Conservation (phyloP, 2,888 invertebrate genomes). For the Proisotoma minuta region DNA sequence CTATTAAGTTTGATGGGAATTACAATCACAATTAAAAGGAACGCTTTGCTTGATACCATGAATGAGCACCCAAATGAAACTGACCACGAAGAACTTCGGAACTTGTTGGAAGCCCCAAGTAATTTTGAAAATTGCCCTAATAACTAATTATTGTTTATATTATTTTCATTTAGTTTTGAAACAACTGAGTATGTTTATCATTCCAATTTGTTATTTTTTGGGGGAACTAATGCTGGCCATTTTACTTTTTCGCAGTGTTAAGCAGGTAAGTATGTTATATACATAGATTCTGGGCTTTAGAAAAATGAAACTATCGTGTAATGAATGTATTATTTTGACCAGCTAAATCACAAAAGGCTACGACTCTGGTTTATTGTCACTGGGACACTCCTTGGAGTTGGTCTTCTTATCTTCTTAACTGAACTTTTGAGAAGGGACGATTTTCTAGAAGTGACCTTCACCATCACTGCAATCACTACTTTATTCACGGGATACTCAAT, state of each 20-base stretch:
- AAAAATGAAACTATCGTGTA: neutral
- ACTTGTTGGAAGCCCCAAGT: constrained; percentile 29
- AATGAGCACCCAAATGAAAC: constrained; percentile 25
- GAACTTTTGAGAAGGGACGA: constrained; percentile 31
- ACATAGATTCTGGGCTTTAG: neutral
- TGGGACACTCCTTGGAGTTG: constrained; percentile 25
- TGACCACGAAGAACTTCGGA: constrained; percentile 22
- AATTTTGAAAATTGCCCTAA: too few relatives aligned
- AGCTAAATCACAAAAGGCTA: constrained; percentile 31
- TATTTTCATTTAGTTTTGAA: constrained; percentile 23
- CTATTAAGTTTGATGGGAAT: constrained; percentile 26
- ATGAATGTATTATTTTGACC: neutral
- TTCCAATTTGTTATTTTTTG: constrained; percentile 30
- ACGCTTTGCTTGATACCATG: constrained; percentile 24
- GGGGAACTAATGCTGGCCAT: constrained; percentile 28
- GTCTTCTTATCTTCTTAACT: constrained; percentile 23
- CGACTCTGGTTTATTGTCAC: constrained; percentile 30
- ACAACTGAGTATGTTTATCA: constrained; percentile 31
- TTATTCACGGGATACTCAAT: constrained; percentile 31
- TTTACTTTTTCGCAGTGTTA: constrained; percentile 28
- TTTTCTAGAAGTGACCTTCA: constrained; percentile 22
- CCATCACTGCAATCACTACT: constrained; percentile 24
- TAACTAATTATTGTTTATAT: constrained; percentile 9
- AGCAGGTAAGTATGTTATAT: constrained; percentile 19
- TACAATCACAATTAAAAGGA: constrained; percentile 20